Percentiles rank a stretch among this genome's conserved stretches.
phyloP scores from a whole-genome alignment of 2,113 vertebrate genomes.

The Diadophis punctatus region DNA sequence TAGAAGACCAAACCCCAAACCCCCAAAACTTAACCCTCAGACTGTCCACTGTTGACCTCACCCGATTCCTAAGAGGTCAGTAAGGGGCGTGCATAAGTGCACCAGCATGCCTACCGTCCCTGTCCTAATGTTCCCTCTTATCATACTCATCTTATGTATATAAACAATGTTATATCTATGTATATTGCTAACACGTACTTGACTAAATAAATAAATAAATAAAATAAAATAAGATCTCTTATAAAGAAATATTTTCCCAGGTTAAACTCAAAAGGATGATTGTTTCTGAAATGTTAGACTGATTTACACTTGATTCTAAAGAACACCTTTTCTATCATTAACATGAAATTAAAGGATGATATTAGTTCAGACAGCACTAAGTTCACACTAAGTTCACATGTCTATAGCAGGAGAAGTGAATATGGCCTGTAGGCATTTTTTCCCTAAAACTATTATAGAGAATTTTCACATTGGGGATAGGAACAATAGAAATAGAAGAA shows the following conservation, averaged over 20 bases:
- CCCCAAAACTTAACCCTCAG: no score
- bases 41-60: no score
- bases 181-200: no score
- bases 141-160: no score
- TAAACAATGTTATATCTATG: no score
- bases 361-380: not conserved
- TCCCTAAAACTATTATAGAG: slow-evolving; percentile 9
- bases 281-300: not conserved
- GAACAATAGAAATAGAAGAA: not conserved
- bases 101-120: no score
- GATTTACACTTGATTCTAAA: not conserved
- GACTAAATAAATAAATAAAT: no score
- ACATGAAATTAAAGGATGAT: not conserved
- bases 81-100: no score
- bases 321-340: slow-evolving; percentile 6
- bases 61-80: no score
- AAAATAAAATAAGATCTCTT: not conserved
- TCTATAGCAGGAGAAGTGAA: slow-evolving; percentile 14
- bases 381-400: not conserved
- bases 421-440: slow-evolving; percentile 17
- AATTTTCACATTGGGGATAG: slow-evolving; percentile 1
- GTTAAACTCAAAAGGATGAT: not conserved
- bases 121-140: no score
- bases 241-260: not conserved
- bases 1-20: no score